phyloP scores from a whole-genome alignment of 2,113 vertebrate genomes.

The Carassius carassius region DNA sequence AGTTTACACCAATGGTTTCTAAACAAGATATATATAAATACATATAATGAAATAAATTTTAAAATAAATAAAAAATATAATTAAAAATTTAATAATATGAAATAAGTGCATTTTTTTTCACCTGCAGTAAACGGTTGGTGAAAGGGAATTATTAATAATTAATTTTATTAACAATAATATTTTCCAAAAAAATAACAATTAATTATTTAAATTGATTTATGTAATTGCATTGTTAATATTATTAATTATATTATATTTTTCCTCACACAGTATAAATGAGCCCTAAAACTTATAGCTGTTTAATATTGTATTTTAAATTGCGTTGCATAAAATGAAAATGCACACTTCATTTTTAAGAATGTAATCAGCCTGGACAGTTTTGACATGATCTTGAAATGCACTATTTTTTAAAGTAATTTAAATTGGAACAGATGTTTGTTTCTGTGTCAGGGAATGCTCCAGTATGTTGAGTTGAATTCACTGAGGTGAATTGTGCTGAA shows the following conservation, averaged over 20 bases:
- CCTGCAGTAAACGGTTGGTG: neutral
- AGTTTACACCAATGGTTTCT: no score
- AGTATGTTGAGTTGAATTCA: conserved; percentile 30
- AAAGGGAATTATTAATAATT: neutral
- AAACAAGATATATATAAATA: no score
- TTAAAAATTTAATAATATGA: no score
- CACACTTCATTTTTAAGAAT: neutral
- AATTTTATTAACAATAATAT: no score
- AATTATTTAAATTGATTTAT: neutral
- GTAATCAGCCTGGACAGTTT: neutral
- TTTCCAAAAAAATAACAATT: neutral
- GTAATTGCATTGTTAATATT: no score
- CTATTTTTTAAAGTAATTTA: neutral
- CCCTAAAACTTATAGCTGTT: neutral
- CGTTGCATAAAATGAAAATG: neutral
- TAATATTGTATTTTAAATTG: neutral
- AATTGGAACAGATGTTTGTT: conserved; percentile 1
- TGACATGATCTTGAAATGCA: neutral
- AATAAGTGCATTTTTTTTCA: no score
- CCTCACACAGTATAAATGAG: neutral
- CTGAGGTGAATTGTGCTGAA: conserved; percentile 11
- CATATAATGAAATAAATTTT: no score
- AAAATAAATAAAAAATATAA: no score
- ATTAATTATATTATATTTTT: neutral
- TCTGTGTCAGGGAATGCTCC: neutral